Evolutionary conservation across 2,797 vertebrate genomes (phyloP), one percentile per base, ranked within the genome.

Genomic region (Peromyscus attwateri): DNA sequence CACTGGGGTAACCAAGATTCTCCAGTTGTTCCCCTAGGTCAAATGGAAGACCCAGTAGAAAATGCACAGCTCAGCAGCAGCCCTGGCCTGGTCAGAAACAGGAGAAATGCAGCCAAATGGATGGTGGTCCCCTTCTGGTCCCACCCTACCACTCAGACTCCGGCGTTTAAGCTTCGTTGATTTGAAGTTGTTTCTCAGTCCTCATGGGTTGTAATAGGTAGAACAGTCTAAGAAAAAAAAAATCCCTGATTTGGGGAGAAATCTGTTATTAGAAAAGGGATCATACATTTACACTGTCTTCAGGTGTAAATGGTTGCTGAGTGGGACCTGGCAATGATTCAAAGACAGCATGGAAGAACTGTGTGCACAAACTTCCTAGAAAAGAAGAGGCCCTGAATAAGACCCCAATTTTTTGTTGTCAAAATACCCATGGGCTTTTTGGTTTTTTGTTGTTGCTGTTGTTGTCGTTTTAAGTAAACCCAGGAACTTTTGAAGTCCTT

Each of bases 201-300:
- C 71, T 88, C 81, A 37, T 37, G 64, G 34, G 43, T 87, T 95
- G 90, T 91, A 93, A 34, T 87, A 85, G 70, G 43, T 80, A 73
- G 77, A 77, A 62, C 6, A 94, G 92, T 83, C 94, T 89, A 89
- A 94, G 88, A 95, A 94, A 57, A 94, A 64, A 57, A 94, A 64
- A 73, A 83, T 62, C 43, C 62, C 52, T 75, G 60, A 21, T 95
- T 57, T 95, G 40, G 71, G 94, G 68, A 94, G 92, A 95, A 94
- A 89, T 82, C 77, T 87, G 40, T 55, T 80, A 37, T 80, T n/a
- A 84, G 83, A 34, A 80, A 89, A 94, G 95, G 52, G 25, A 57
- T 40, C 49, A n/a, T 19, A 62, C 1, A 8, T 52, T 90, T 43
- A 3, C 3, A 46, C 62, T 62, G 40, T 85, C 19, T 90, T 94